Percentiles rank a stretch among this genome's conserved stretches.
Conservation (phyloP, 2,113 vertebrate species). For the Sceloporus undulatus region DNA sequence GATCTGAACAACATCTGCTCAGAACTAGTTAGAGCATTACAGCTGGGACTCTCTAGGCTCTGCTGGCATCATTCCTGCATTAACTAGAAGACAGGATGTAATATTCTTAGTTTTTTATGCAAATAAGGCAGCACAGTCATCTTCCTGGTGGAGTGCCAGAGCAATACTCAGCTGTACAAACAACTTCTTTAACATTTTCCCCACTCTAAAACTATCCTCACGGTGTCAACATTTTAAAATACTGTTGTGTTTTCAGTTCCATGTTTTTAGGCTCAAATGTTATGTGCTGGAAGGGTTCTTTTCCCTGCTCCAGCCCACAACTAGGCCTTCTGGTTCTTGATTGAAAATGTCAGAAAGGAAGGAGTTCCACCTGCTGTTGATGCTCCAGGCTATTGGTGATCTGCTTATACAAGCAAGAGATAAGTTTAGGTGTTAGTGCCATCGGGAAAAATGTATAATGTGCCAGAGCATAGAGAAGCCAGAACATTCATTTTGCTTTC, state of each 20-base stretch:
- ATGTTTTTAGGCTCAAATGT: neutral
- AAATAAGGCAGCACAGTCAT: neutral
- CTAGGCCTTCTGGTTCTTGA: neutral
- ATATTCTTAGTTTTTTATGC: constrained; percentile 20
- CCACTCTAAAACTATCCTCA: neutral
- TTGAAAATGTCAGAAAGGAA: neutral
- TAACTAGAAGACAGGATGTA: constrained; percentile 13
- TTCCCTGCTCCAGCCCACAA: neutral
- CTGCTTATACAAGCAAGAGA: neutral
- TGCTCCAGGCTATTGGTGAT: neutral
- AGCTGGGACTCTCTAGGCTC: neutral
- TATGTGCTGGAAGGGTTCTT: too few species aligned
- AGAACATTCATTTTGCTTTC: neutral
- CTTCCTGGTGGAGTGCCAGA: neutral
- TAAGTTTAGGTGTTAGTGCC: neutral
- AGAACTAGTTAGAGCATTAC: constrained; percentile 21
- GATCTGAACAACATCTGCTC: constrained; percentile 34
- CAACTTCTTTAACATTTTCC: neutral
- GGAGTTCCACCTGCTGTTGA: neutral
- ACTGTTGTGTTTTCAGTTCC: neutral
- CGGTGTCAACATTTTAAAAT: neutral
- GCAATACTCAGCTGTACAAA: neutral
- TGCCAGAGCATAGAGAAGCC: neutral
- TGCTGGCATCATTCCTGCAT: constrained; percentile 16
- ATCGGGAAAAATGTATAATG: neutral